These are phyloP conservation scores for Gasterosteus aculeatus DNA, from an alignment of 2,113 vertebrate genomes.

Conservation along the genomic window DNA sequence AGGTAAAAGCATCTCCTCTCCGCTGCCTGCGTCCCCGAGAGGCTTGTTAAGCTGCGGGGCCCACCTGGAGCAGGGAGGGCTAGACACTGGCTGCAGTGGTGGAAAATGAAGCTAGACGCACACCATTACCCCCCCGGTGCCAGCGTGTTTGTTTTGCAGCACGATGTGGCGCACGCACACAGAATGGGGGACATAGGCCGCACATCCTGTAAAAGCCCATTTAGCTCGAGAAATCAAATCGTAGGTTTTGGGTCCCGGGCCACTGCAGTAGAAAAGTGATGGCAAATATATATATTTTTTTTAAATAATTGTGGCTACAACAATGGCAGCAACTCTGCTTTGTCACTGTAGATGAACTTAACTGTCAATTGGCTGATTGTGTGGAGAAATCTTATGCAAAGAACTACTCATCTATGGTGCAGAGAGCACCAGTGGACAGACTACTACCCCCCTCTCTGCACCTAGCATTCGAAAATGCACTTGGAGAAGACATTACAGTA, in stretches of 20 bases:
- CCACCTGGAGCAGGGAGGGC: slow-evolving; percentile 67
- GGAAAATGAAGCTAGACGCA: slow-evolving; percentile 72
- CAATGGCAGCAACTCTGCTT: no score
- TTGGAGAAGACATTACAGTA: not conserved
- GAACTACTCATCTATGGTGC: no score
- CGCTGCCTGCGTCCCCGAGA: slow-evolving; percentile 67
- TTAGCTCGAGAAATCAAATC: not conserved
- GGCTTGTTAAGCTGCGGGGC: slow-evolving; percentile 73
- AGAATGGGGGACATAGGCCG: slow-evolving; percentile 59
- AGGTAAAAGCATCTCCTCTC: slow-evolving; percentile 70
- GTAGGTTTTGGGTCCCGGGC: not conserved
- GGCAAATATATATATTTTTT: not conserved
- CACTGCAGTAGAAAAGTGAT: not conserved
- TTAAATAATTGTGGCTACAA: not conserved
- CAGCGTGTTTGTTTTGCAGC: slow-evolving; percentile 73
- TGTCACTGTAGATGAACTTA: no score
- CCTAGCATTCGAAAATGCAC: slow-evolving; percentile 5
- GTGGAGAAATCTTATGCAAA: no score
- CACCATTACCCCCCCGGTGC: slow-evolving; percentile 71
- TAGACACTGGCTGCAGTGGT: slow-evolving; percentile 69
- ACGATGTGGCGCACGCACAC: slow-evolving; percentile 58
- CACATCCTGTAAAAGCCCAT: slow-evolving; percentile 32
- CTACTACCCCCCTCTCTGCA: no score
- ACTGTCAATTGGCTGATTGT: no score
- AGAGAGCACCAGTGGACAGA: no score